These are phyloP conservation scores for Standfussiana lucernea DNA, from an alignment of 2,888 invertebrate species.

Conservation along the genomic window DNA sequence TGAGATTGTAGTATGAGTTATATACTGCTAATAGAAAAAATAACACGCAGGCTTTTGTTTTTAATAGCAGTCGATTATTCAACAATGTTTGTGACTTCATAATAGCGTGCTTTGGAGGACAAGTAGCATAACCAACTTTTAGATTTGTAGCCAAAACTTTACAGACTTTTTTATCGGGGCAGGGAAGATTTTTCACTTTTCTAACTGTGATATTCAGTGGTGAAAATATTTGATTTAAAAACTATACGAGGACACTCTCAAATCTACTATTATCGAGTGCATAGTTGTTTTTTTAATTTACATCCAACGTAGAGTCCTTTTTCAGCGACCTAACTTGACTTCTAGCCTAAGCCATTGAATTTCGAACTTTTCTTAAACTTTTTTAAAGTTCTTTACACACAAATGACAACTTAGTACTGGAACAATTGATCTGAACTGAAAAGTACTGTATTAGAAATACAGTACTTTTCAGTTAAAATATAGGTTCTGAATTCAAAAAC, in stretches of 20 bases:
- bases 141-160: constrained; percentile 34
- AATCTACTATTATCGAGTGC: neutral
- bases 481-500: neutral
- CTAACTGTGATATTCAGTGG: neutral
- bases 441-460: too few species aligned
- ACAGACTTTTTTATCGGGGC: constrained; percentile 28
- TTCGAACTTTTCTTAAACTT: neutral
- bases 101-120: too few species aligned
- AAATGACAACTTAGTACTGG: neutral
- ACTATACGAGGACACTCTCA: too few species aligned
- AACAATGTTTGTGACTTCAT: constrained; percentile 21
- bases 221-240: constrained; percentile 21
- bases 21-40: constrained; percentile 80
- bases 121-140: too few species aligned
- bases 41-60: constrained; percentile 58
- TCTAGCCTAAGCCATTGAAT: neutral
- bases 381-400: neutral
- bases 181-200: constrained; percentile 10
- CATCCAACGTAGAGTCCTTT: neutral
- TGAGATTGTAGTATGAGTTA: constrained; percentile 77
- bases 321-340: neutral
- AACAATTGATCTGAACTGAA: neutral
- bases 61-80: constrained; percentile 45
- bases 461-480: too few species aligned
- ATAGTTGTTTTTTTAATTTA: neutral